Percentiles rank a stretch among this genome's conserved stretches.
These are phyloP conservation scores for Drosophila silvestris DNA, from an alignment of 2,888 invertebrate genomes.

Conservation along the genomic window DNA sequence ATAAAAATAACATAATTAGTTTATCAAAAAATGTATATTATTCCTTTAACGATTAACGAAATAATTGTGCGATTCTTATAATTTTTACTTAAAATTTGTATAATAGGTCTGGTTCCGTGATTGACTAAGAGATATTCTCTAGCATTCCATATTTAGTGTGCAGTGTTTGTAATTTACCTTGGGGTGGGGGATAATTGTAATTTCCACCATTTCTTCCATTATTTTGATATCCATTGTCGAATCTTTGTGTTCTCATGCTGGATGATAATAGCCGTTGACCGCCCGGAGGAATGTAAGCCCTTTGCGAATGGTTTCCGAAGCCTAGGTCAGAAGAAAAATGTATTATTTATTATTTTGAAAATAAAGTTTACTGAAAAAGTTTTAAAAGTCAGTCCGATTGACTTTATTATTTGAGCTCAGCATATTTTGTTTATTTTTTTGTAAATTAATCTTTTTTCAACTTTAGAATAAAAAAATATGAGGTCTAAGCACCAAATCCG, in stretches of 20 bases:
- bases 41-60: background rate
- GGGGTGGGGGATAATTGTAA: slow-evolving; percentile 37
- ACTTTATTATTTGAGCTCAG: background rate
- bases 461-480: background rate
- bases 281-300: slow-evolving; percentile 88
- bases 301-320: slow-evolving; percentile 88
- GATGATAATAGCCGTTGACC: slow-evolving; percentile 90
- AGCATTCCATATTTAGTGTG: background rate
- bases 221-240: slow-evolving; percentile 82
- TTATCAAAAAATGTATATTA: background rate
- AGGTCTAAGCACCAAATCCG: background rate
- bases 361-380: background rate
- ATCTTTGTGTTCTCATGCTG: slow-evolving; percentile 27
- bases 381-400: background rate
- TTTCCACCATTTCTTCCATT: slow-evolving; percentile 66
- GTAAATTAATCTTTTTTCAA: background rate
- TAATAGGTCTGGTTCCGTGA: background rate
- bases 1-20: background rate
- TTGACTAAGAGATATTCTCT: background rate
- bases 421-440: background rate
- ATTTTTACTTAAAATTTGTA: background rate
- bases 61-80: background rate
- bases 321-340: slow-evolving; percentile 82
- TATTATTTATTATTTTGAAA: background rate
- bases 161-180: slow-evolving; percentile 32